A percentile compares a stretch with the other conserved stretches of the same genome.
Evolutionary conservation across 2,797 vertebrate species (phyloP).

Genomic region (Sebastes baramenuke): DNA sequence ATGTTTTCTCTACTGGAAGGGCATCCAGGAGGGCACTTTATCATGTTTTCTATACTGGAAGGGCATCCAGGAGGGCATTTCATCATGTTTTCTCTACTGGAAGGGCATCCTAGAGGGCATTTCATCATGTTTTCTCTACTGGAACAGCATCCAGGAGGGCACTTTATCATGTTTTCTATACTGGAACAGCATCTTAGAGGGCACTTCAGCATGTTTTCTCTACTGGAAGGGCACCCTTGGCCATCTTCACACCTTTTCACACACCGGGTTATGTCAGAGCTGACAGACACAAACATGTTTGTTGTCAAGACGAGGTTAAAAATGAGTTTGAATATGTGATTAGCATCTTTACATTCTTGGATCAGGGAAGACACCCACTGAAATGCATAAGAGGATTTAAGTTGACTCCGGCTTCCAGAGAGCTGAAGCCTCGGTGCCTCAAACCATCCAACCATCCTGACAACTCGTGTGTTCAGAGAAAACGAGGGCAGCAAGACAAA

Average conservation of each 20-base stretch:
- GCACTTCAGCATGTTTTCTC: too few species aligned
- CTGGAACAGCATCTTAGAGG: fast-evolving
- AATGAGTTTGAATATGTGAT: background rate
- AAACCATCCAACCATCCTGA: background rate
- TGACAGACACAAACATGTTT: background rate
- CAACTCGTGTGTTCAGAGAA: background rate
- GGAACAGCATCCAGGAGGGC: fast-evolving
- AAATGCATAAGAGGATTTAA: background rate
- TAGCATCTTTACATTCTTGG: background rate
- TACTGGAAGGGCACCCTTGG: too few species aligned
- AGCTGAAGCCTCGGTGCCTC: background rate
- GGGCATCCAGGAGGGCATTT: too few species aligned
- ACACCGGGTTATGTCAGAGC: background rate
- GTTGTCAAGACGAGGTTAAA: background rate
- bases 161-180: too few species aligned
- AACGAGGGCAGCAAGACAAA: background rate
- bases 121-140: too few species aligned
- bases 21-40: fast-evolving
- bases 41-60: too few species aligned
- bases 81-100: too few species aligned
- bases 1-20: too few species aligned
- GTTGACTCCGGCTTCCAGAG: background rate
- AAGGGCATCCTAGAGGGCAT: fast-evolving
- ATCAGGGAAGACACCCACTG: background rate
- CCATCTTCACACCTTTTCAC: background rate